Base-by-base conservation (phyloP, 2,113 vertebrate species). In the Anthoscopus minutus region DNA sequence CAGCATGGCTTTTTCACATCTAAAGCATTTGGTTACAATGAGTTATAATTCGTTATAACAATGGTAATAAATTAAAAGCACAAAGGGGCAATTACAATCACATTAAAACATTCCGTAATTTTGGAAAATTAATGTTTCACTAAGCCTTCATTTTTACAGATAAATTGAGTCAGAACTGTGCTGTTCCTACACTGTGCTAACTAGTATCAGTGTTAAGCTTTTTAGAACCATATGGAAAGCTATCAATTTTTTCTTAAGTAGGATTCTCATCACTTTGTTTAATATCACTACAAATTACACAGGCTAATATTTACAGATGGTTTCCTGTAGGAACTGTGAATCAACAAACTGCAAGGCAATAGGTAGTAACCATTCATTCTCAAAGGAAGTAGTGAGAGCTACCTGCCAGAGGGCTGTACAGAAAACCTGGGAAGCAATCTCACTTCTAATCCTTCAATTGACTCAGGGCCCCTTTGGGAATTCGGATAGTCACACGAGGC, bases 61-160 rank as follows among this genome's bases (percentile, higher is more conserved):
- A 89, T 62, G 64, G 84, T 91, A 95, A 95, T 87, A 96, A 96
- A 95, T 97, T 97, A 92, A 93, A 97, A 95, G 94, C 62, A 86
- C 91, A 96, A 97, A 95, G 69, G 81, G 95, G 73, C 72, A 95
- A 97, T 95, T 96, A 96, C 66, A 97, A 95, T 96, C 95, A 90
- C 85, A 96, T 85, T 97, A 96, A 97, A 97, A 94, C 89, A 95
- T 85, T 86, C 81, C 0, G 16, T 94, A 96, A 96, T 95, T 97
- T 95, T 90, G 86, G 95, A 94, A 97, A 97, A 97, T 93, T 94
- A 94, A 94, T 92, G 87, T 97, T 96, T 97, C 84, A 84, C 86
- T 65, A 66, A 95, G 81, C 64, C 88, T 87, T 95, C 82, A 92
- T 96, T 97, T 97, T 94, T 82, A 94, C 12, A 1, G 67, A 84